Base-by-base conservation (phyloP, 1,140 invertebrate genomes). In the Apis laboriosa region DNA sequence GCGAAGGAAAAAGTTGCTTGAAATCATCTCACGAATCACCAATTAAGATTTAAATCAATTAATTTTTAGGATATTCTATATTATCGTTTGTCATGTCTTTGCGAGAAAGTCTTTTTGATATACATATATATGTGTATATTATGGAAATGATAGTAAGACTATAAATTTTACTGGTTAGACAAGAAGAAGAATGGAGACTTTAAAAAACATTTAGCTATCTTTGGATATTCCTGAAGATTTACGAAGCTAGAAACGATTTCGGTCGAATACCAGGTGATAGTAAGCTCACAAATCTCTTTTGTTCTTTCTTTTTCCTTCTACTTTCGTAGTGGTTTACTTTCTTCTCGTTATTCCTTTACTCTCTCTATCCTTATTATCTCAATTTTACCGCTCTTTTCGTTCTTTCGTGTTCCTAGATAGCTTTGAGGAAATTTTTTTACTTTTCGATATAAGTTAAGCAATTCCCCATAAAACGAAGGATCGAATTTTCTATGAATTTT, bases 41-140 rank as follows among this genome's bases (percentile, higher is more conserved):
- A 11, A 53, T 53, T 60, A 7, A 34, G 4, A 4, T 3, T 34
- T 34, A 34, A 7, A 0, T 43, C 34, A 7, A 7, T 43, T 43
- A 43, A 43, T 43, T 43, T 43, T 43, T 43, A 43, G 34, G 34
- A 43, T 4, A 43, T 43, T 43, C 34, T 43, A 0, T 43, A 7
- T 7, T 0, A 86, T 90, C 90, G 90, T 92, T 91, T 87, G 91
- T 91, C 88, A 90, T 83, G 24, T 80, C 51, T 80, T 34, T 43
- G 34, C 0, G 8, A 21, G 9, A 19, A 9, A 15, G 78, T 87
- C 84, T 89, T 88, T 85, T 53, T 70, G 86, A 87, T 87, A 85
- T 83, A 66, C 64, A 43, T 43, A 43, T 43, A 43, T 43, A 43
- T 43, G 34, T 43, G 34, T 12, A 58, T 12, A 60, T 13, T 19